phyloP scores from a whole-genome alignment of 2,888 invertebrate genomes.

The Axea sp. region DNA sequence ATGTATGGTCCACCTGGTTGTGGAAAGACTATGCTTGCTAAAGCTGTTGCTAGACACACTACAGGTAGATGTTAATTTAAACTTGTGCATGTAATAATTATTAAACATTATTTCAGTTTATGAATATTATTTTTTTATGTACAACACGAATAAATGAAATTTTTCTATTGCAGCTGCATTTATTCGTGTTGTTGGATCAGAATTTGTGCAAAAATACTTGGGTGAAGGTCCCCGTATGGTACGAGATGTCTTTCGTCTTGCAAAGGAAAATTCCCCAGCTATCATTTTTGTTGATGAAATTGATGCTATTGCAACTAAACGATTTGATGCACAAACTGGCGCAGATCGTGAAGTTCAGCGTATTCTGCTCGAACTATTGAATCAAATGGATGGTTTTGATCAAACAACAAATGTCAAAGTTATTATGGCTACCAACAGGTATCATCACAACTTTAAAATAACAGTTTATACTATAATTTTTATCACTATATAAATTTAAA shows the following conservation, averaged over 20 bases:
- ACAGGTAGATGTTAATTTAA: slow-evolving; percentile 86
- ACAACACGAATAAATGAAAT: too few relatives aligned
- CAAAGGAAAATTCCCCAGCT: slow-evolving; percentile 99
- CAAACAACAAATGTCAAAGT: slow-evolving; percentile 99
- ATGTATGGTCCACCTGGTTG: slow-evolving; percentile 99
- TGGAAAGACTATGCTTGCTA: slow-evolving; percentile 99
- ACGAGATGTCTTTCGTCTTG: slow-evolving; percentile 98
- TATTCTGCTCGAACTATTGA: slow-evolving; percentile 96
- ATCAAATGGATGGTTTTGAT: slow-evolving; percentile 99
- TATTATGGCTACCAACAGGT: slow-evolving; percentile 80
- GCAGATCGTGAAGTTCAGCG: slow-evolving; percentile 99
- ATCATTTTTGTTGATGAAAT: slow-evolving; percentile 99
- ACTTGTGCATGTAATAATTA: neutral
- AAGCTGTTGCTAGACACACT: slow-evolving; percentile 99
- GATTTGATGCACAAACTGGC: slow-evolving; percentile 99
- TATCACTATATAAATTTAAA: too few relatives aligned
- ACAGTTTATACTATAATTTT: too few relatives aligned
- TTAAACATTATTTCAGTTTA: too few relatives aligned
- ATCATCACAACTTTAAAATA: too few relatives aligned
- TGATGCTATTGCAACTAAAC: slow-evolving; percentile 99
- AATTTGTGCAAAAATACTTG: slow-evolving; percentile 99
- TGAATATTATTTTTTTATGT: too few relatives aligned
- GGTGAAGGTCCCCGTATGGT: slow-evolving; percentile 99
- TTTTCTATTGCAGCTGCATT: slow-evolving; percentile 89
- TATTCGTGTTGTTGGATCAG: slow-evolving; percentile 98